These are phyloP conservation scores for Syngnathus floridae DNA, from an alignment of 2,113 vertebrate genomes.

Conservation along the genomic window DNA sequence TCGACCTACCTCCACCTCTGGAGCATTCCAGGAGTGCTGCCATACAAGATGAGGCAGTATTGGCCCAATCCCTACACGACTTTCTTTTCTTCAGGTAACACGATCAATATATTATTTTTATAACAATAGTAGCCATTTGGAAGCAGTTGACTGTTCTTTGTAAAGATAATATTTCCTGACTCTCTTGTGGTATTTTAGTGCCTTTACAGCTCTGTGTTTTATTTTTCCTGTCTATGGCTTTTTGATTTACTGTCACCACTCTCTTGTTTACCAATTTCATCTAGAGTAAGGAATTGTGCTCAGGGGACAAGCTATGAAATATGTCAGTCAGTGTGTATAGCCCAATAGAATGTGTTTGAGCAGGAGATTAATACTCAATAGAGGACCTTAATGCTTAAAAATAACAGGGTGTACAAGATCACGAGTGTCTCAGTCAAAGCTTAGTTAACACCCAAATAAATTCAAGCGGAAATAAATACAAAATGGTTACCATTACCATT, in stretches of 20 bases:
- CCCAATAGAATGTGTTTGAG: not conserved
- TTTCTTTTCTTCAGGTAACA: conserved; percentile 85
- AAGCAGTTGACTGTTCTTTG: not conserved
- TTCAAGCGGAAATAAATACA: no score
- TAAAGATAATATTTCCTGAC: not conserved
- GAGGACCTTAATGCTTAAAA: no score
- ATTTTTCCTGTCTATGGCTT: not conserved
- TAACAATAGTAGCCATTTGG: not conserved
- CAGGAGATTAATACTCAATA: not conserved
- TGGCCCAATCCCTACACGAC: conserved; percentile 85
- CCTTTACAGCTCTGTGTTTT: not conserved
- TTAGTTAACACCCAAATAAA: no score
- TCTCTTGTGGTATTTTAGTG: not conserved
- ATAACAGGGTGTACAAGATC: no score
- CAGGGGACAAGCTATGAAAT: not conserved
- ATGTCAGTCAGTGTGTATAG: not conserved
- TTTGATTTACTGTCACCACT: not conserved
- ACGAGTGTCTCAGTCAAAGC: no score
- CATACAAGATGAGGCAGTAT: conserved; percentile 82
- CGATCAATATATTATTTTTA: not conserved
- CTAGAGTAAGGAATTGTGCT: not conserved
- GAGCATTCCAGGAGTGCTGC: conserved; percentile 85
- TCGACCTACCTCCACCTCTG: conserved; percentile 92
- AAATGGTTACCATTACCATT: no score
- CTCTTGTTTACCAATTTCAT: not conserved